Evolutionary conservation across 2,113 vertebrate species (phyloP).

Genomic region (Pangasianodon gigas): DNA sequence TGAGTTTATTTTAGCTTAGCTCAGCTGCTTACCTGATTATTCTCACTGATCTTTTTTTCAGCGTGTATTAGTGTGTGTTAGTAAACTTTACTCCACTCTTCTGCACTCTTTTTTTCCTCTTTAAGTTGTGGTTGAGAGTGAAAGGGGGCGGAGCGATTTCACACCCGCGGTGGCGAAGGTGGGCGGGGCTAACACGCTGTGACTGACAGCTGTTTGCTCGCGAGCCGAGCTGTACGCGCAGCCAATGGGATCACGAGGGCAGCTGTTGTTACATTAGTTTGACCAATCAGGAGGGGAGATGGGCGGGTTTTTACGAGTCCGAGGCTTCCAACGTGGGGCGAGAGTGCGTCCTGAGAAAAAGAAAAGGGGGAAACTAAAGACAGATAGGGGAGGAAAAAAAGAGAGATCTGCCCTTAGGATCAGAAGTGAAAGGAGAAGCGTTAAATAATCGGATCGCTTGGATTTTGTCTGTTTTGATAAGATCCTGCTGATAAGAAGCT

Average conservation of each 20-base stretch:
- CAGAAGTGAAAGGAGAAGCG: constrained; percentile 42
- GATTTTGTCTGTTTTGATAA: constrained; percentile 47
- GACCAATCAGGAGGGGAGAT: constrained; percentile 64
- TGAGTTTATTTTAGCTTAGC: no score
- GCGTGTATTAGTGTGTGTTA: neutral
- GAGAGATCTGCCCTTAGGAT: neutral
- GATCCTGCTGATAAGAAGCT: constrained; percentile 59
- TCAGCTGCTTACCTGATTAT: neutral
- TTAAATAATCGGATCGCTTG: constrained; percentile 62
- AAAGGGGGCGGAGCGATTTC: constrained; percentile 78
- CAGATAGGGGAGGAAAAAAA: neutral
- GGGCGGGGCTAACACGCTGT: constrained; percentile 67
- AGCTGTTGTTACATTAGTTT: constrained; percentile 7
- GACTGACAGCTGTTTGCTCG: constrained; percentile 70
- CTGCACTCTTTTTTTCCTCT: constrained; percentile 61
- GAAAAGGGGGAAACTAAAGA: constrained; percentile 61
- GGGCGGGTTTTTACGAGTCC: constrained; percentile 68
- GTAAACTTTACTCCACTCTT: neutral
- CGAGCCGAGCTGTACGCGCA: constrained; percentile 43
- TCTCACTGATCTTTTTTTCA: neutral
- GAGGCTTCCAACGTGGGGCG: constrained; percentile 86
- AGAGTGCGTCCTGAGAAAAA: constrained; percentile 62
- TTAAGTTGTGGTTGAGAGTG: constrained; percentile 79
- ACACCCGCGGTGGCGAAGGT: constrained; percentile 88
- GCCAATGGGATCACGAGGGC: constrained; percentile 59